phyloP scores from a whole-genome alignment of 2,888 invertebrate genomes.

The Leuctra nigra region DNA sequence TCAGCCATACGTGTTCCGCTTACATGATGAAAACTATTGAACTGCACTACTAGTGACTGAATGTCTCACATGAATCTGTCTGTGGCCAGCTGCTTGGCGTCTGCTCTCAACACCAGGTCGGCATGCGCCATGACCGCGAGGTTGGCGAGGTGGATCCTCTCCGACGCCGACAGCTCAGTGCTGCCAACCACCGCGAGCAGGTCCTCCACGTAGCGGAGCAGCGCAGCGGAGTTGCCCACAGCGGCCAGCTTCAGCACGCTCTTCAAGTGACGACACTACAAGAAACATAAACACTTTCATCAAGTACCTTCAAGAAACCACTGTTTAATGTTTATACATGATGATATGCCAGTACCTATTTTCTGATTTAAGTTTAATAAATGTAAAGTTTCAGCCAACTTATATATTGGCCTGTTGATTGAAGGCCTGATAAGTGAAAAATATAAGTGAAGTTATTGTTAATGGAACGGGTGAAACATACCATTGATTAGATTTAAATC shows the following conservation, averaged over 20 bases:
- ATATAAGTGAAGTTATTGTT: too few species aligned
- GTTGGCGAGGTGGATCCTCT: slow-evolving; percentile 57
- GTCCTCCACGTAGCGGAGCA: slow-evolving; percentile 52
- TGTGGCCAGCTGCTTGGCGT: too few species aligned
- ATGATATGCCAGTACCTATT: not conserved
- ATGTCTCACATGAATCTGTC: slow-evolving; percentile 47
- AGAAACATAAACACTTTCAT: slow-evolving; percentile 20
- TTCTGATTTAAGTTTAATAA: not conserved
- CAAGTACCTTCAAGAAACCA: too few species aligned
- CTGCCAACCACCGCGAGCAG: slow-evolving; percentile 41
- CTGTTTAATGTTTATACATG: too few species aligned
- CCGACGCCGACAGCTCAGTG: slow-evolving; percentile 46
- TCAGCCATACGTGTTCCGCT: not conserved
- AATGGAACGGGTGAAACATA: too few species aligned
- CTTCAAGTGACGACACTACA: slow-evolving; percentile 50
- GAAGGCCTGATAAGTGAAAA: too few species aligned
- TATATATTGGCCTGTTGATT: too few species aligned
- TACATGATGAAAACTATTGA: not conserved
- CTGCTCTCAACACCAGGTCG: slow-evolving; percentile 46
- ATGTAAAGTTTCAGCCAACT: too few species aligned
- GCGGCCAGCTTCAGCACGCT: slow-evolving; percentile 55
- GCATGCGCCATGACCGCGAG: slow-evolving; percentile 58
- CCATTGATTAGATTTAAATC: too few species aligned
- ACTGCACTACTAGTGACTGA: not conserved
- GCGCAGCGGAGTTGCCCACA: slow-evolving; percentile 53